phyloP scores from a whole-genome alignment of 37 sponge, comb jelly and placozoan genomes.

The Tethya wilhelma region DNA sequence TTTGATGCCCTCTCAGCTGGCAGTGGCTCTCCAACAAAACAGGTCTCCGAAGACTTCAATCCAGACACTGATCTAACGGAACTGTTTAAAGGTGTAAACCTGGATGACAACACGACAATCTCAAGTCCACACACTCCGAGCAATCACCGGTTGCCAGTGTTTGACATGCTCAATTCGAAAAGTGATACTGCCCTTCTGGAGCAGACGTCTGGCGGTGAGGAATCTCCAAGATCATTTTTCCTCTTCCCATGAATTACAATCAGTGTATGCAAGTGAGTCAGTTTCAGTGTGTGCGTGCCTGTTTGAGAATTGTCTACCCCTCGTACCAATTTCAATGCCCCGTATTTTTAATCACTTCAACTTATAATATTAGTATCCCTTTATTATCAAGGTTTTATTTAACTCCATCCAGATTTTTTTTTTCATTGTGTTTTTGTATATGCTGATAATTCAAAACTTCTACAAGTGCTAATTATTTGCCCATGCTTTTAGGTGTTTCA shows the following conservation, averaged over 20 bases:
- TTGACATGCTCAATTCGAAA: conserved; percentile 52
- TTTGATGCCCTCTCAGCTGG: conserved; percentile 20
- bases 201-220: background rate
- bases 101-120: conserved; percentile 5
- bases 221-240: background rate
- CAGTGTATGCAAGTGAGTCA: background rate
- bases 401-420: too few species aligned
- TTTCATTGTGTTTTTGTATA: too few species aligned
- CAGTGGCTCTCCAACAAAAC: conserved; percentile 33
- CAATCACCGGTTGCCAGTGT: conserved; percentile 52
- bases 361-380: too few species aligned
- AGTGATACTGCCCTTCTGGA: conserved; percentile 27
- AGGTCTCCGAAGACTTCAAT: background rate
- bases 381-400: background rate
- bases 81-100: conserved; percentile 15
- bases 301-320: too few species aligned
- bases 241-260: background rate
- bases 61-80: conserved; percentile 7
- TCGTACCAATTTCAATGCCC: too few species aligned
- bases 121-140: background rate
- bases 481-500: too few species aligned
- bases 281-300: background rate
- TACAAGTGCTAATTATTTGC: too few species aligned
- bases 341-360: too few species aligned
- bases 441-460: too few species aligned